Percentiles rank a stretch among this genome's conserved stretches.
Evolutionary conservation across 2,888 invertebrate species (phyloP).

Genomic region (Zonitis immaculata): DNA sequence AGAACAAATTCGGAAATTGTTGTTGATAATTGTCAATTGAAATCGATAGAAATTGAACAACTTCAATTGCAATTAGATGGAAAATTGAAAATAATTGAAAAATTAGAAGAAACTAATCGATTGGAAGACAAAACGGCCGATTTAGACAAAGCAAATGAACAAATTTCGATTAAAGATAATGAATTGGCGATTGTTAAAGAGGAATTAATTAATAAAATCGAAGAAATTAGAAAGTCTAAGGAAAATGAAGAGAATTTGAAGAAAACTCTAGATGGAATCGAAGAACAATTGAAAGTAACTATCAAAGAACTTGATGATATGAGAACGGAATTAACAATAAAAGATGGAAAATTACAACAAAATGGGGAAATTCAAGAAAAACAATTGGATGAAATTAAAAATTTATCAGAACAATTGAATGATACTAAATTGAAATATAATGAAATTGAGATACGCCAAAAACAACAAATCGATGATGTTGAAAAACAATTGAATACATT

Average conservation of each 20-base stretch:
- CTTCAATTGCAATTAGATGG: slow-evolving; percentile 40
- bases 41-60: slow-evolving; percentile 13
- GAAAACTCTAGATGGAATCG: slow-evolving; percentile 43
- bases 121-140: slow-evolving; percentile 52
- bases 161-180: slow-evolving; percentile 33
- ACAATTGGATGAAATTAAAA: slow-evolving; percentile 26
- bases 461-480: slow-evolving; percentile 24
- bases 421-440: slow-evolving; percentile 22
- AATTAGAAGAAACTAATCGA: slow-evolving; percentile 34
- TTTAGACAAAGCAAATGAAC: slow-evolving; percentile 42
- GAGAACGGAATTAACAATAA: slow-evolving; percentile 40
- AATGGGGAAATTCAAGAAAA: slow-evolving; percentile 44
- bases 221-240: slow-evolving; percentile 43
- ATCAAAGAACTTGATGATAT: slow-evolving; percentile 41
- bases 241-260: slow-evolving; percentile 36
- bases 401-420: slow-evolving; percentile 29
- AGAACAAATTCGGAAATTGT: slow-evolving; percentile 4
- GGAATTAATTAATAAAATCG: slow-evolving; percentile 34
- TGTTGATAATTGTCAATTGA: slow-evolving; percentile 4
- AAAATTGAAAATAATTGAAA: slow-evolving; percentile 29
- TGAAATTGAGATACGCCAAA: slow-evolving; percentile 25
- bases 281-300: slow-evolving; percentile 41
- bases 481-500: slow-evolving; percentile 29
- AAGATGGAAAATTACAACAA: slow-evolving; percentile 49
- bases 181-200: slow-evolving; percentile 39